These are phyloP conservation scores for Picathartes gymnocephalus DNA, from an alignment of 2,113 vertebrate genomes.

Conservation along the genomic window DNA sequence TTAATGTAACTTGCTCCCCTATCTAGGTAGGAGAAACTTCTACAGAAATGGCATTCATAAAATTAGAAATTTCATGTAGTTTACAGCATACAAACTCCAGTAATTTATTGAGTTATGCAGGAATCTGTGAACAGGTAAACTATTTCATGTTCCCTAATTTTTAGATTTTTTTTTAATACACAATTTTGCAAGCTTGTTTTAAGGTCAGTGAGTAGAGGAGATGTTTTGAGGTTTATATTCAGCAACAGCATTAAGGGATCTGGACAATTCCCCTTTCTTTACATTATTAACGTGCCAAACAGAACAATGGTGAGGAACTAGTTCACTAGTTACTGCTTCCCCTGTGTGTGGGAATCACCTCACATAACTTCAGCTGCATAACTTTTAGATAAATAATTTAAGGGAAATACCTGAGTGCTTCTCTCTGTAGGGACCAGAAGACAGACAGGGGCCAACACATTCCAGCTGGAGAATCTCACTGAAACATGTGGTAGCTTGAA, in stretches of 20 bases:
- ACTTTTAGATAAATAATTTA: not conserved
- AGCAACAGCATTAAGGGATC: not conserved
- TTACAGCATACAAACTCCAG: not conserved
- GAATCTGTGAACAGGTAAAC: not conserved
- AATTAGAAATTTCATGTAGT: not conserved
- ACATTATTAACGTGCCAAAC: not conserved
- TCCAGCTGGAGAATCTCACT: not conserved
- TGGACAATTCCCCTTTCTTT: not conserved
- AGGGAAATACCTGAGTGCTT: not conserved
- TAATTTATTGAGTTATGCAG: not conserved
- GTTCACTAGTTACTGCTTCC: not conserved
- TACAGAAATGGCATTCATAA: not conserved
- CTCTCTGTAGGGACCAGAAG: not conserved
- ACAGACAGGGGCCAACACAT: not conserved
- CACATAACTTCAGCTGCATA: not conserved
- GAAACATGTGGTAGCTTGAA: not conserved
- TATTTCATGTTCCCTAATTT: not conserved
- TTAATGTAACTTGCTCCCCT: not conserved
- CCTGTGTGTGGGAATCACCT: not conserved
- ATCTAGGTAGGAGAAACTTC: not conserved
- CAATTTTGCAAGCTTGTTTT: not conserved
- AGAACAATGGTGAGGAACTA: not conserved
- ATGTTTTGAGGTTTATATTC: not conserved
- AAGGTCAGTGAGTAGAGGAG: not conserved
- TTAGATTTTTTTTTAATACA: not conserved